A percentile compares a stretch with the other conserved stretches of the same genome.
phyloP scores from a whole-genome alignment of 2,888 invertebrate species.

The Hyles lineata region DNA sequence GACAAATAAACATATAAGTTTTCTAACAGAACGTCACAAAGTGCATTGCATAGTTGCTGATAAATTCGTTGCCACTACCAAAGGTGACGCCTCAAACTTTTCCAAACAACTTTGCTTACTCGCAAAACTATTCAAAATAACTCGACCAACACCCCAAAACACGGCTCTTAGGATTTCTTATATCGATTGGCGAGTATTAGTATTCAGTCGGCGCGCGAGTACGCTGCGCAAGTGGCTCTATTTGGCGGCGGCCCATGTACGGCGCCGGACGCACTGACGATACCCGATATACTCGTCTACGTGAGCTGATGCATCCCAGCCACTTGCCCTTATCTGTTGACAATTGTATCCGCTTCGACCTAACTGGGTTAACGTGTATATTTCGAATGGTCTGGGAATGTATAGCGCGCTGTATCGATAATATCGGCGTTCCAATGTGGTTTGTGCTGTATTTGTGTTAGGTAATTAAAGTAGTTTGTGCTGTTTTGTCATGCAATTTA shows the following conservation, averaged over 20 bases:
- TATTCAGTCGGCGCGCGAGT: constrained; percentile 55
- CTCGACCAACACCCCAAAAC: constrained; percentile 55
- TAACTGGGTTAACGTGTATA: constrained; percentile 32
- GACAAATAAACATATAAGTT: too few relatives aligned
- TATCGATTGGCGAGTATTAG: constrained; percentile 63
- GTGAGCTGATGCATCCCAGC: constrained; percentile 59
- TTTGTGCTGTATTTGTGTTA: not conserved
- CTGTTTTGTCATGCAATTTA: not conserved
- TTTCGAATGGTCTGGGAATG: constrained; percentile 22
- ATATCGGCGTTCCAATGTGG: not conserved
- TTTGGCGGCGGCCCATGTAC: constrained; percentile 63
- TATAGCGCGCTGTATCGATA: not conserved
- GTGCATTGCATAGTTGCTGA: too few relatives aligned
- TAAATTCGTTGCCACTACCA: too few relatives aligned
- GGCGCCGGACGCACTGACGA: constrained; percentile 68
- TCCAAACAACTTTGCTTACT: not conserved
- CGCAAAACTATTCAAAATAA: constrained; percentile 31
- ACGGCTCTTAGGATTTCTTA: constrained; percentile 61
- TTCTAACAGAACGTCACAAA: too few relatives aligned
- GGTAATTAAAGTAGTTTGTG: too few relatives aligned
- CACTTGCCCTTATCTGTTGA: constrained; percentile 43
- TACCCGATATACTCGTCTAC: constrained; percentile 47
- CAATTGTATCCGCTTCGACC: constrained; percentile 40
- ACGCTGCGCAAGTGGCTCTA: constrained; percentile 67
- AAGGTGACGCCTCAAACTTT: too few relatives aligned